phyloP scores from a whole-genome alignment of 2,888 invertebrate species.

The Dendrolimus pini region DNA sequence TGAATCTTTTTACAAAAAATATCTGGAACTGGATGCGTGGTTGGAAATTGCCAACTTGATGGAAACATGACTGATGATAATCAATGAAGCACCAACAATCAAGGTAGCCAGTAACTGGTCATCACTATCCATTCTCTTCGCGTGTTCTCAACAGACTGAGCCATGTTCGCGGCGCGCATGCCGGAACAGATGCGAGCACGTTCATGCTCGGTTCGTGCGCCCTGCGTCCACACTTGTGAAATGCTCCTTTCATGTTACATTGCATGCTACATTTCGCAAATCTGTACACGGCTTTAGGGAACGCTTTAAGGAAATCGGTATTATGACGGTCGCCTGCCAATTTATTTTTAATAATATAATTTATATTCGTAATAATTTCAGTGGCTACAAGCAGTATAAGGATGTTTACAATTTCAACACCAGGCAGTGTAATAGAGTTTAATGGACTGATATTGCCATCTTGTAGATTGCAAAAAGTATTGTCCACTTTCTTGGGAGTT shows the following conservation, averaged over 20 bases:
- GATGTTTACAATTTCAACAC: no score
- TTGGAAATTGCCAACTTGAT: constrained; percentile 3
- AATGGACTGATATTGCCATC: no score
- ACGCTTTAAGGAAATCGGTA: no score
- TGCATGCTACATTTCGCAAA: constrained; percentile 1
- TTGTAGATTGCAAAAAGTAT: no score
- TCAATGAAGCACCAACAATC: constrained; percentile 13
- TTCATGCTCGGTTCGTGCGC: constrained; percentile 3
- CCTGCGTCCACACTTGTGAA: constrained; percentile 8
- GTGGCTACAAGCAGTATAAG: no score
- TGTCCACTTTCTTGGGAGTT: no score
- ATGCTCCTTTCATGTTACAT: no score
- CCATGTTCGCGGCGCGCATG: not conserved
- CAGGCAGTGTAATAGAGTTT: no score
- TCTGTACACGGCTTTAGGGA: not conserved
- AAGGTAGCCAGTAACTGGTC: constrained; percentile 10
- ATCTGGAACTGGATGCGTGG: not conserved
- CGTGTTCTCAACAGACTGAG: not conserved
- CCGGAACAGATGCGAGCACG: not conserved
- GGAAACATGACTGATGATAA: constrained; percentile 9
- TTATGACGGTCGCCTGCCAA: no score
- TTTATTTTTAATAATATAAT: no score
- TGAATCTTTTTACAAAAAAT: constrained; percentile 1
- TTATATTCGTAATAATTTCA: no score
- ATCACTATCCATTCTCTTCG: constrained; percentile 7